Evolutionary conservation across 2,113 vertebrate species (phyloP), one percentile per base, ranked within the genome.

Genomic region (Vanacampus margaritifer): DNA sequence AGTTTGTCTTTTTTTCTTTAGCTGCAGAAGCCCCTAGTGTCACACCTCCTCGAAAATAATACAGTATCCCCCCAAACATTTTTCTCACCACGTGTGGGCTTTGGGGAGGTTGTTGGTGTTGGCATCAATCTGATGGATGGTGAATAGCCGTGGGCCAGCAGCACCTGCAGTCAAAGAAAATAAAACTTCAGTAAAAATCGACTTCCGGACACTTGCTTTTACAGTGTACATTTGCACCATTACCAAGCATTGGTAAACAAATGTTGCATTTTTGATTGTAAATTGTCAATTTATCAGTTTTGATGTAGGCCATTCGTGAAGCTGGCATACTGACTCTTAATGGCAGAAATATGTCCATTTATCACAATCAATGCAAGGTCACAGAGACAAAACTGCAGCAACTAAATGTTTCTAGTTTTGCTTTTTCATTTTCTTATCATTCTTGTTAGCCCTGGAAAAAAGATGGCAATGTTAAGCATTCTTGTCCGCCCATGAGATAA

Each of bases 81-180:
- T 51, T 37, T 13, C 93, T 93, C 85, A 98, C 97, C 97, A 99
- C 17, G 97, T 99, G 71, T 99, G 97, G 74, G 97, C 97, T 90
- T 99, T 98, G 21, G 97, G 97, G 89, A 99, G 79, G 78, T 98
- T 97, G 73, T 99, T 96, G 37, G 95, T 94, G 87, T 93, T 98
- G 89, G 95, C 96, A 16, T 99, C 97, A 0, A 99, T 98, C 92
- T 98, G 97, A 89, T 99, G 97, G 68, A 99, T 98, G 71, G 97
- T 99, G 64, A 99, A 99, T 80, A 99, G 94, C 0, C 97, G 92
- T 0, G 96, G 97, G 21, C 97, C 97, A 1, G 97, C 95, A 65
- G 97, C 97, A 88, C 97, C 97, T 98, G 72, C 0, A 67, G 60
- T 2, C 32, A 60, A 23, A 64, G 19, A 43, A 41, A 41, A 41